phyloP scores from a whole-genome alignment of 2,113 vertebrate genomes.

The Aegotheles bennettii region DNA sequence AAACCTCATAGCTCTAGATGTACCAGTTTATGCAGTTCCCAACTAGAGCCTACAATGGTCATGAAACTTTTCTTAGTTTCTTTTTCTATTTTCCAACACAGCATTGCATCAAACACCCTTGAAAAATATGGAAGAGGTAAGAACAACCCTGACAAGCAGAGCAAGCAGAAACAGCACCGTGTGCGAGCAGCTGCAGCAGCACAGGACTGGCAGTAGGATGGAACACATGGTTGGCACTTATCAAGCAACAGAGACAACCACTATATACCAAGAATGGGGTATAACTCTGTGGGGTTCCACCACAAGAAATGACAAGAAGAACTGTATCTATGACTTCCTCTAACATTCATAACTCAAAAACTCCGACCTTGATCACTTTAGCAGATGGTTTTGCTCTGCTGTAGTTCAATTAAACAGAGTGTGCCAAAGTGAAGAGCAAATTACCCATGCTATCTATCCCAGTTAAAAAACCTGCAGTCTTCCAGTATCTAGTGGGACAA shows the following conservation, averaged over 20 bases:
- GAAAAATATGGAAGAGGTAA: neutral
- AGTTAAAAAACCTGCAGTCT: slow-evolving; percentile 42
- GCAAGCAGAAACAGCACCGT: slow-evolving; percentile 1
- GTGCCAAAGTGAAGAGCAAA: slow-evolving; percentile 65
- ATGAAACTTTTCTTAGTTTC: neutral
- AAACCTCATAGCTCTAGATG: neutral
- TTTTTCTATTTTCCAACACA: neutral
- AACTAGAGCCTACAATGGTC: neutral
- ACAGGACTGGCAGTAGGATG: neutral
- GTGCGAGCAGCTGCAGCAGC: neutral
- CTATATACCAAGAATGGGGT: neutral
- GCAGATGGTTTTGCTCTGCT: slow-evolving; percentile 64
- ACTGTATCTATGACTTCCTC: slow-evolving; percentile 12
- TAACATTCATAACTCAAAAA: slow-evolving; percentile 60
- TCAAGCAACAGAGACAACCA: neutral
- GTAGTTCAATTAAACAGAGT: slow-evolving; percentile 55
- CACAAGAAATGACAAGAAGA: slow-evolving; percentile 38
- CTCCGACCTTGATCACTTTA: slow-evolving; percentile 52
- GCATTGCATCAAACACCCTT: neutral
- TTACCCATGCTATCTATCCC: slow-evolving; percentile 54
- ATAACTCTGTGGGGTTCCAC: neutral
- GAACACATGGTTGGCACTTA: slow-evolving; percentile 36
- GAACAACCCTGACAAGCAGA: neutral
- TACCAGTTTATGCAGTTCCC: neutral
- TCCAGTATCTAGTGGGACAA: slow-evolving; percentile 52